Conservation (phyloP, 2,888 invertebrate species). For the Byasa hedistus region DNA sequence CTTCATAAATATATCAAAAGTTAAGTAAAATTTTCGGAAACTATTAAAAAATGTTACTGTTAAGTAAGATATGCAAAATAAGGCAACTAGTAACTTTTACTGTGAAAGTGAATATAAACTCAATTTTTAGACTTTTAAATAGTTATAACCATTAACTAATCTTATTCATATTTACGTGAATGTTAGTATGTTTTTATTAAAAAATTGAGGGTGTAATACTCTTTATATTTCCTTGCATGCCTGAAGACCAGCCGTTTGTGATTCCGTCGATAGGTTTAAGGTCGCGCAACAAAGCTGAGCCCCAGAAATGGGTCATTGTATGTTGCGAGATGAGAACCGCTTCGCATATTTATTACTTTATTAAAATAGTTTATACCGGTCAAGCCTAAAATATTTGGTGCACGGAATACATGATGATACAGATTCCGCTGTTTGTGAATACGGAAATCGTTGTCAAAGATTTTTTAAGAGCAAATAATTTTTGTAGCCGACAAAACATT, state of each 20-base stretch:
- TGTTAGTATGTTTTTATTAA: neutral
- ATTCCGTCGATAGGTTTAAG: slow-evolving; percentile 1
- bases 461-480: neutral
- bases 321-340: slow-evolving; percentile 16
- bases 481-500: neutral
- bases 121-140: neutral
- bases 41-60: no score
- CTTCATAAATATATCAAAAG: no score
- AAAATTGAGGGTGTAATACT: neutral
- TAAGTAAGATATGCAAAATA: neutral
- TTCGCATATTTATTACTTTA: slow-evolving; percentile 17
- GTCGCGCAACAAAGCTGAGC: slow-evolving; percentile 6
- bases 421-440: neutral
- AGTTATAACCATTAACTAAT: neutral
- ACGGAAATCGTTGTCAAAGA: neutral
- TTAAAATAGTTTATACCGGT: slow-evolving; percentile 22
- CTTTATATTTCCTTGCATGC: neutral
- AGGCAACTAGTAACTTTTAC: neutral
- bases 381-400: slow-evolving; percentile 8
- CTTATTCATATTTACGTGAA: neutral
- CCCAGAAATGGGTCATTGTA: slow-evolving; percentile 15
- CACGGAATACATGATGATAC: neutral
- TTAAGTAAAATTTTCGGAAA: no score
- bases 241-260: neutral
- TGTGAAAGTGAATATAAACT: neutral